Percentiles rank a stretch among this genome's conserved stretches.
Evolutionary conservation across 2,888 invertebrate genomes (phyloP).

Genomic region (Eugnorisma glareosa): DNA sequence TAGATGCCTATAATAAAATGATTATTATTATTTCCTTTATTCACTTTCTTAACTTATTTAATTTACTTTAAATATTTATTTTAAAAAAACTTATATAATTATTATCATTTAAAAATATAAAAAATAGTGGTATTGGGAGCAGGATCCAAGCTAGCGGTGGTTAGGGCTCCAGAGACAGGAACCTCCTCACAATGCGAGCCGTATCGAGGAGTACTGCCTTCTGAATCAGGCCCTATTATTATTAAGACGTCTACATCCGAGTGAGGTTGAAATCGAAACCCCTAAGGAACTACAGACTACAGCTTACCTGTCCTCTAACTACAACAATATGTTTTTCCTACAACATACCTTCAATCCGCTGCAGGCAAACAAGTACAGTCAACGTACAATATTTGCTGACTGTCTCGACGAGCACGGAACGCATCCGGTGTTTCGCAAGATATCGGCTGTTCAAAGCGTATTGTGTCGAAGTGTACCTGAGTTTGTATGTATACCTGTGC

Average conservation of each 20-base stretch:
- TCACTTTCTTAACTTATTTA: too few relatives aligned
- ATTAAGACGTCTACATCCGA: neutral
- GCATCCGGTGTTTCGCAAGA: conserved; percentile 49
- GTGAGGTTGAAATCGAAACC: neutral
- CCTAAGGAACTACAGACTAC: neutral
- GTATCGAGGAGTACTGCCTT: too few relatives aligned
- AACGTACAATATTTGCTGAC: conserved; percentile 41
- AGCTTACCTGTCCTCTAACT: neutral
- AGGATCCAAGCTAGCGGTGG: too few relatives aligned
- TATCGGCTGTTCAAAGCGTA: conserved; percentile 43
- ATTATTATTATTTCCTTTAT: too few relatives aligned
- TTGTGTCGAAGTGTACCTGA: conserved; percentile 41
- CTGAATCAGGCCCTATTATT: too few relatives aligned
- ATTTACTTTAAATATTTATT: too few relatives aligned
- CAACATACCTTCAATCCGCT: conserved; percentile 5
- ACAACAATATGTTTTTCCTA: neutral
- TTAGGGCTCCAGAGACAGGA: too few relatives aligned
- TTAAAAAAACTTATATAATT: too few relatives aligned
- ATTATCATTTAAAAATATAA: too few relatives aligned
- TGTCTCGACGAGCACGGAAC: conserved; percentile 21
- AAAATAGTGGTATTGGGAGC: too few relatives aligned
- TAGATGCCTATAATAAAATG: too few relatives aligned
- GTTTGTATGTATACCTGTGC: conserved; percentile 18
- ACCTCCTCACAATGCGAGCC: too few relatives aligned
- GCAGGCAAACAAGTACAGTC: conserved; percentile 27